phyloP scores from a whole-genome alignment of 2,797 vertebrate species.

The Brachymystax lenok region DNA sequence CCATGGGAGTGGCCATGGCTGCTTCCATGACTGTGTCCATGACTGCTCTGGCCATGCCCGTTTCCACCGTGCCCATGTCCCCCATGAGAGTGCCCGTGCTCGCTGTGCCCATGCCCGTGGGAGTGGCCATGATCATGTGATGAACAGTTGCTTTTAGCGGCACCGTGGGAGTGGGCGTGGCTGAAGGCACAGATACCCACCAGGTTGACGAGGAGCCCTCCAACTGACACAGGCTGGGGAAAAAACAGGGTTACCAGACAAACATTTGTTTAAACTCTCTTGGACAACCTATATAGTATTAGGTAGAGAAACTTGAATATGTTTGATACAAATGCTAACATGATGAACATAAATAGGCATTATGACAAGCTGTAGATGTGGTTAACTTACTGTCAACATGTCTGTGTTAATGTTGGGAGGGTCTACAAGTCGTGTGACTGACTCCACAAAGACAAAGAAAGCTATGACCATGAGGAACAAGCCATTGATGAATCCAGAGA shows the following conservation, averaged over 20 bases:
- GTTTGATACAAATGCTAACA: background rate
- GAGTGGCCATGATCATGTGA: conserved; percentile 76
- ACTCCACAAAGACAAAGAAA: conserved; percentile 97
- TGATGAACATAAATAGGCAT: background rate
- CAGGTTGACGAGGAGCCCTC: conserved; percentile 94
- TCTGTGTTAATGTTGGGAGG: conserved; percentile 98
- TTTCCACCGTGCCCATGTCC: conserved; percentile 85
- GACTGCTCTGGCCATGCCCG: conserved; percentile 75
- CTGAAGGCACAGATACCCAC: conserved; percentile 98
- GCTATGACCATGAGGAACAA: conserved; percentile 98
- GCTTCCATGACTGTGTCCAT: conserved; percentile 74
- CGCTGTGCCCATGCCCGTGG: conserved; percentile 74
- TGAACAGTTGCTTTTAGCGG: conserved; percentile 43
- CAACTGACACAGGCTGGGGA: conserved; percentile 91
- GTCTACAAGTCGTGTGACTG: conserved; percentile 90
- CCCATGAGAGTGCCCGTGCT: conserved; percentile 75
- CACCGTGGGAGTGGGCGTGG: conserved; percentile 85
- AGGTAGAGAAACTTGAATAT: background rate
- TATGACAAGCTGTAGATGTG: background rate
- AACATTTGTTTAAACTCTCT: background rate
- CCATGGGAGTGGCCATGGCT: conserved; percentile 85
- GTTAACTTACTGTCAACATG: conserved; percentile 92
- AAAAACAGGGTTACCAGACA: background rate
- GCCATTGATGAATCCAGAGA: conserved; percentile 98
- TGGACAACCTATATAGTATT: background rate